Evolutionary conservation across 2,113 vertebrate genomes (phyloP).

Genomic region (Elephantulus edwardii): DNA sequence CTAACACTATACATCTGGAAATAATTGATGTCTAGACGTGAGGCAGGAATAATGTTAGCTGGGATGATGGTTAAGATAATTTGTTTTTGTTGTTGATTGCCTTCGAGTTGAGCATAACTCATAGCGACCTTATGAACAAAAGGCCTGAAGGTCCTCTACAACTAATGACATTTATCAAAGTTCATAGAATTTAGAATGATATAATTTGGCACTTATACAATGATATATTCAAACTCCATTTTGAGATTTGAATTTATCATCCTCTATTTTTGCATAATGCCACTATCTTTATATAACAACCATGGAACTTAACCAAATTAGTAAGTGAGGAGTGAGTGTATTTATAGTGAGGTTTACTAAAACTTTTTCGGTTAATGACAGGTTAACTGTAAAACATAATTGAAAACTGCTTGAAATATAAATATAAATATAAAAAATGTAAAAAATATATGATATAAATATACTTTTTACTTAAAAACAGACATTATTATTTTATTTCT

Average conservation of each 20-base stretch:
- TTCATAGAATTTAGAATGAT: too few species aligned
- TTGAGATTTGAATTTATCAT: background rate
- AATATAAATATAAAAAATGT: too few species aligned
- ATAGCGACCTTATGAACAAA: too few species aligned
- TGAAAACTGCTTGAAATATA: background rate
- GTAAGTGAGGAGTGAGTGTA: background rate
- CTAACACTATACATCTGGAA: background rate
- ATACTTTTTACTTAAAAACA: slow-evolving; percentile 15
- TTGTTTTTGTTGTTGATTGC: too few species aligned
- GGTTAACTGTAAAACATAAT: background rate
- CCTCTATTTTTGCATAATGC: background rate
- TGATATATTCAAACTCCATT: background rate
- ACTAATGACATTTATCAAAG: too few species aligned
- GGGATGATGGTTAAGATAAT: background rate
- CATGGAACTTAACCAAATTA: background rate
- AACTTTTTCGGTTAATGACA: background rate
- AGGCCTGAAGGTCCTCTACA: too few species aligned
- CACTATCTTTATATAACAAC: background rate
- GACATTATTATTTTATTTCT: background rate
- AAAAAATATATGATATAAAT: too few species aligned
- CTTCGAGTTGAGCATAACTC: too few species aligned
- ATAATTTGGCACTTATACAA: background rate
- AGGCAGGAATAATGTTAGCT: background rate
- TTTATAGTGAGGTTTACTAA: slow-evolving; percentile 21
- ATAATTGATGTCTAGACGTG: background rate